Base-by-base conservation (phyloP, 2,888 invertebrate genomes). In the Lasioglossum marginatum region DNA sequence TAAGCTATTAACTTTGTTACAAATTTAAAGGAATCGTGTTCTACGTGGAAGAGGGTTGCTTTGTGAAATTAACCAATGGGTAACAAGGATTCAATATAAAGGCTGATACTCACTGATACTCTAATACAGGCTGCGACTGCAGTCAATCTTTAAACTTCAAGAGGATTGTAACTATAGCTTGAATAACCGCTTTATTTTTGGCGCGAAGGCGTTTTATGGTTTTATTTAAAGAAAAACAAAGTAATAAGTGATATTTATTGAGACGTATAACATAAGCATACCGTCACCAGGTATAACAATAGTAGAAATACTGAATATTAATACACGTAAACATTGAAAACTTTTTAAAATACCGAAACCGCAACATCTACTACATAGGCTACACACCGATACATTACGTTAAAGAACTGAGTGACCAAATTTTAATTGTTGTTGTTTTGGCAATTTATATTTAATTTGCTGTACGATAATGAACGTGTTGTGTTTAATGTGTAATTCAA, bases 171-270 rank as follows among this genome's bases (percentile, higher is more conserved):
- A 70, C 40, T 60, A 73, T 73, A 63, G 70, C 83, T 76, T 79
- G 23, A 84, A 79, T 81, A 81, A 87, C 83, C 76, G 86, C 81
- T 84, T 78, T 82, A 80, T 71, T 89, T 91, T 91, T 91, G 91
- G 91, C 91, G 91, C 90, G 87, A 91, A 91, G 89, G 77, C 48
- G n/a, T 68, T 87, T 89, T 74, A 43, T 71, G 71, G 48, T 71
- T 45, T 48, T 71, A 72, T 70, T 87, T 76, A 31, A 66, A 34
- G 76, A 45, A 76, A 71, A 68, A 23, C 43, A 63, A 34, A 34
- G 3, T 60, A 37, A 43, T 31, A 57, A 71, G 57, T 48, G 52
- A 37, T 48, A 66, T 77, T 72, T 75, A 63, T 75, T n/a, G 43
- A 27, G 60, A 71, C 57, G 14, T 43, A 74, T 71, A 68, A 48